A percentile compares a stretch with the other conserved stretches of the same genome.
Evolutionary conservation across 1,140 invertebrate genomes (phyloP).

Genomic region (Drosophila punjabiensis): DNA sequence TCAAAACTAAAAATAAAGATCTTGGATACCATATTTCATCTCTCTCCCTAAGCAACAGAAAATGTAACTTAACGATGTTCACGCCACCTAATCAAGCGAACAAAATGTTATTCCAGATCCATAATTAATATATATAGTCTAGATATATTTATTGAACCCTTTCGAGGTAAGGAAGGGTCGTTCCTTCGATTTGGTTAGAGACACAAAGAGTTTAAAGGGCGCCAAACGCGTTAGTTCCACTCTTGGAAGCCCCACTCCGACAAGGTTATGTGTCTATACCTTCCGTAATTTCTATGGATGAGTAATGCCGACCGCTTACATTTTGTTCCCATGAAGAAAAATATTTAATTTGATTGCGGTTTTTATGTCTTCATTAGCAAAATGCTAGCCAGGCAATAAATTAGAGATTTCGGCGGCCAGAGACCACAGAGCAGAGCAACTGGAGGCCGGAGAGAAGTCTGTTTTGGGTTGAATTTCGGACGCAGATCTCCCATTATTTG

Average conservation of each 20-base stretch:
- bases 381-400: slow-evolving; percentile 78
- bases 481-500: slow-evolving; percentile 40
- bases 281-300: slow-evolving; percentile 29
- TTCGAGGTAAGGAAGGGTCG: background rate
- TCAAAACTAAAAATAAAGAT: background rate
- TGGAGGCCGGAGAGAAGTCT: slow-evolving; percentile 29
- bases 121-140: slow-evolving; percentile 26
- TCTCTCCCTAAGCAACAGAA: background rate
- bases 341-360: slow-evolving; percentile 84
- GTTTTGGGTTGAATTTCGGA: slow-evolving; percentile 37
- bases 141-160: slow-evolving; percentile 13
- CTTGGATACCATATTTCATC: background rate
- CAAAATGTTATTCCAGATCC: slow-evolving; percentile 9
- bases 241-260: slow-evolving; percentile 29
- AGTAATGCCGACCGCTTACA: slow-evolving; percentile 71
- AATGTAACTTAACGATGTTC: slow-evolving; percentile 14
- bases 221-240: slow-evolving; percentile 74
- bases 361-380: slow-evolving; percentile 84
- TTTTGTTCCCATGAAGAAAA: slow-evolving; percentile 81
- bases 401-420: slow-evolving; percentile 64
- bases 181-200: slow-evolving; percentile 20
- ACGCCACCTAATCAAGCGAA: slow-evolving; percentile 11
- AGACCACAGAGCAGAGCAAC: slow-evolving; percentile 5
- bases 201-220: slow-evolving; percentile 53
- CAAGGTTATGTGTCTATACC: slow-evolving; percentile 47